Conservation (phyloP, 2,888 invertebrate genomes). For the Beris morrisii region DNA sequence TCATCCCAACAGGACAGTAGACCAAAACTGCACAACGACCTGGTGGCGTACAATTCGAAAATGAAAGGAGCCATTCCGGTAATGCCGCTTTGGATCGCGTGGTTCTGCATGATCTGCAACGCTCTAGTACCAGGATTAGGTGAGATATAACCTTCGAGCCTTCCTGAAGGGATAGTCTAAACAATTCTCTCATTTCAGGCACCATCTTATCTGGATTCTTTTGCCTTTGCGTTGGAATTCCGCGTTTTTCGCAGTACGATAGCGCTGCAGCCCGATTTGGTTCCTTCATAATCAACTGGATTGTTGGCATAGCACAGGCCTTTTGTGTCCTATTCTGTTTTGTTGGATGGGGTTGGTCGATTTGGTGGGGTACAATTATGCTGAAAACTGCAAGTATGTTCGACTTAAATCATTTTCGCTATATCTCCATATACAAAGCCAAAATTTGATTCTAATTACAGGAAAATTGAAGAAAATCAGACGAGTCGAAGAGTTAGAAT, state of each 20-base stretch:
- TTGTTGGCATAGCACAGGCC: constrained; percentile 86
- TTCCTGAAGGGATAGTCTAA: neutral
- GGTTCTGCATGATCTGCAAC: constrained; percentile 84
- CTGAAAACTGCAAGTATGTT: constrained; percentile 82
- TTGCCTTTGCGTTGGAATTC: constrained; percentile 86
- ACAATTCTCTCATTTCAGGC: constrained; percentile 61
- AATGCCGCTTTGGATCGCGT: constrained; percentile 81
- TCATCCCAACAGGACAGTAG: constrained; percentile 65
- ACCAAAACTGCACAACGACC: constrained; percentile 73
- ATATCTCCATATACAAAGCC: neutral
- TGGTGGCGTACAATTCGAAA: constrained; percentile 81
- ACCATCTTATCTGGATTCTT: constrained; percentile 87
- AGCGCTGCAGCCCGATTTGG: constrained; percentile 75
- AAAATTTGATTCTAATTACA: constrained; percentile 48
- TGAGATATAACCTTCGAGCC: constrained; percentile 50
- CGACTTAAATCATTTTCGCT: neutral
- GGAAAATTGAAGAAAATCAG: constrained; percentile 68
- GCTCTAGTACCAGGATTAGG: constrained; percentile 77
- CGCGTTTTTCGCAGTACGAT: constrained; percentile 81
- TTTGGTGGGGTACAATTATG: constrained; percentile 97
- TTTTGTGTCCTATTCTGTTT: constrained; percentile 93
- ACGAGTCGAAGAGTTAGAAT: constrained; percentile 58
- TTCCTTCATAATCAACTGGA: constrained; percentile 79
- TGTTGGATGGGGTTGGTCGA: constrained; percentile 97
- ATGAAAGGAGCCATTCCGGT: constrained; percentile 93